phyloP scores from a whole-genome alignment of 2,797 vertebrate genomes.

The Gadopsis bispinosus region DNA sequence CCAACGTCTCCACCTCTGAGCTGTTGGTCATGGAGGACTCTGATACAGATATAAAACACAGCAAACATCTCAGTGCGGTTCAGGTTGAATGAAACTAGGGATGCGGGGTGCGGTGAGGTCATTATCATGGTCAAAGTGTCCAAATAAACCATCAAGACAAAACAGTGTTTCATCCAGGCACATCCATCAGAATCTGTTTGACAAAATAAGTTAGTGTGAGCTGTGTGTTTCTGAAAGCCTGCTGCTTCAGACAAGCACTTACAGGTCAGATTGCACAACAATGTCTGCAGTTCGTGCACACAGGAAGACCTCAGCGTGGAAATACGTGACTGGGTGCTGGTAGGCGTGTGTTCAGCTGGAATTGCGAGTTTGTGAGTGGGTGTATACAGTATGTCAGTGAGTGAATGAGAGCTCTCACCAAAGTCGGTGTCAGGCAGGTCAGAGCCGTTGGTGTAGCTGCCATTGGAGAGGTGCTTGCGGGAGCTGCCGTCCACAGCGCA shows the following conservation, averaged over 20 bases:
- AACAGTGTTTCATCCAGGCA: background rate
- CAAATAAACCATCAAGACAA: background rate
- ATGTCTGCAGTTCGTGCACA: constrained; percentile 30
- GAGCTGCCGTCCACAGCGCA: constrained; percentile 91
- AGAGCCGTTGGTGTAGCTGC: constrained; percentile 86
- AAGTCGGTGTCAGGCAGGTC: constrained; percentile 94
- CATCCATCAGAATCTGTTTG: constrained; percentile 8
- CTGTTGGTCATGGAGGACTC: constrained; percentile 93
- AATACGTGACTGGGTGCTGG: constrained; percentile 3
- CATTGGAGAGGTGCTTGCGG: constrained; percentile 83
- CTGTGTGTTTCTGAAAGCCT: constrained; percentile 10
- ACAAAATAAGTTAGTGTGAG: constrained; percentile 1
- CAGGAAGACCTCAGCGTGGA: background rate
- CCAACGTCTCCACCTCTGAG: constrained; percentile 90
- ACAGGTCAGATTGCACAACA: constrained; percentile 49
- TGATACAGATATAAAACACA: constrained; percentile 66
- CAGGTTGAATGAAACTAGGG: background rate
- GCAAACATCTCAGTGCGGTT: background rate
- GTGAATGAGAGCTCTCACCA: constrained; percentile 80
- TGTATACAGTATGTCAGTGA: background rate
- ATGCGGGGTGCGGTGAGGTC: background rate
- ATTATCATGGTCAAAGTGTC: background rate
- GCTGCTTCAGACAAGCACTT: constrained; percentile 47
- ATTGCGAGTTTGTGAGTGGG: constrained; percentile 3
- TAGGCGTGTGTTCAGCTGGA: constrained; percentile 9